Percentiles rank a stretch among this genome's conserved stretches.
phyloP scores from a whole-genome alignment of 2,888 invertebrate genomes.

The Microchrysa polita region DNA sequence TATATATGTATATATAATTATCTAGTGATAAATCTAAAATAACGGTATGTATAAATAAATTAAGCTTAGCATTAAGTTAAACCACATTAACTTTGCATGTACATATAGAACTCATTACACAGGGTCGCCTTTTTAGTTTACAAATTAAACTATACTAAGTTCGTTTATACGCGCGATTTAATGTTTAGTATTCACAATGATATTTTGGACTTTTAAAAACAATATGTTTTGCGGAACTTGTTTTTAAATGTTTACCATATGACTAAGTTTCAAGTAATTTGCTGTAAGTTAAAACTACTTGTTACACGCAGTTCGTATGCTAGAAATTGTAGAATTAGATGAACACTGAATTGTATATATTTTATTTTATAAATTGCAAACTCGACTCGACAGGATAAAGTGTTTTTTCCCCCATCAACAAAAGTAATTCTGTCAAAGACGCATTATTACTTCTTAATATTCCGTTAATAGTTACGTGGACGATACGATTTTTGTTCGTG shows the following conservation, averaged over 20 bases:
- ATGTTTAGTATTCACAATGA: slow-evolving; percentile 29
- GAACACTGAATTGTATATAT: slow-evolving; percentile 12
- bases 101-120: slow-evolving; percentile 7
- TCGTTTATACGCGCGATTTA: background rate
- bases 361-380: background rate
- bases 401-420: background rate
- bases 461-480: background rate
- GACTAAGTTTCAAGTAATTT: slow-evolving; percentile 31
- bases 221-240: slow-evolving; percentile 3
- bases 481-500: slow-evolving; percentile 15
- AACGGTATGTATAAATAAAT: slow-evolving; percentile 31
- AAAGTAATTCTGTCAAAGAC: background rate
- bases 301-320: slow-evolving; percentile 24
- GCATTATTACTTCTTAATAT: background rate
- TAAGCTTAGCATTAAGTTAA: slow-evolving; percentile 27
- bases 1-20: too few relatives aligned
- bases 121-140: background rate
- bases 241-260: slow-evolving; percentile 6
- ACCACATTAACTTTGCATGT: slow-evolving; percentile 1
- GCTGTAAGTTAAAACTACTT: slow-evolving; percentile 36
- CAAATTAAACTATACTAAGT: slow-evolving; percentile 5
- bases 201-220: slow-evolving; percentile 7
- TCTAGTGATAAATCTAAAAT: slow-evolving; percentile 27
- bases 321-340: slow-evolving; percentile 26
- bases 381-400: background rate